Percentiles rank a stretch among this genome's conserved stretches.
Evolutionary conservation across 1,140 invertebrate genomes (phyloP).

Genomic region (Drosophila rhopaloa): DNA sequence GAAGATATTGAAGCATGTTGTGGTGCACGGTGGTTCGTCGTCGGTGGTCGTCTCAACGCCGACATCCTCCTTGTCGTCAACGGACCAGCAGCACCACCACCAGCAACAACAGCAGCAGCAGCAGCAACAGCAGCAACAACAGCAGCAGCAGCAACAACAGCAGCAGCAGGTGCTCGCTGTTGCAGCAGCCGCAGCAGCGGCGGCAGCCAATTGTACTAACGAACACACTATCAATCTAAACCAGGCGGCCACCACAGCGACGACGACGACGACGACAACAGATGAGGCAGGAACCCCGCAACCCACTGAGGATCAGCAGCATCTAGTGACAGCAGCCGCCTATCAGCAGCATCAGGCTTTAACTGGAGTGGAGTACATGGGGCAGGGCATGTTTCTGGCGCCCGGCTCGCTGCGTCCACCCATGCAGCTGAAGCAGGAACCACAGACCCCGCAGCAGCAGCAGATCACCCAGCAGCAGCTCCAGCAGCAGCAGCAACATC

Average conservation of each 20-base stretch:
- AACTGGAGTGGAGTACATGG: slow-evolving; percentile 72
- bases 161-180: slow-evolving; percentile 65
- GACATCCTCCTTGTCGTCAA: slow-evolving; percentile 61
- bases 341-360: slow-evolving; percentile 69
- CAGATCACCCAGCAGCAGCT: slow-evolving; percentile 60
- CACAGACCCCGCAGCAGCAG: slow-evolving; percentile 51
- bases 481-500: slow-evolving; percentile 50
- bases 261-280: slow-evolving; percentile 15
- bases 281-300: slow-evolving; percentile 34
- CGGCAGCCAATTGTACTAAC: slow-evolving; percentile 73
- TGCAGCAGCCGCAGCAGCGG: slow-evolving; percentile 59
- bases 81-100: slow-evolving; percentile 65
- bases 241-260: slow-evolving; percentile 55
- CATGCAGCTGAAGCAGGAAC: slow-evolving; percentile 76
- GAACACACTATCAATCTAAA: slow-evolving; percentile 83
- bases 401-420: slow-evolving; percentile 60
- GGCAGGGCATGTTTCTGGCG: slow-evolving; percentile 80
- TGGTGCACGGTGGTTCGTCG: slow-evolving; percentile 50
- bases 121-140: slow-evolving; percentile 50
- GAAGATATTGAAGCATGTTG: slow-evolving; percentile 77
- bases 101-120: slow-evolving; percentile 52
- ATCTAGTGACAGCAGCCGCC: slow-evolving; percentile 59
- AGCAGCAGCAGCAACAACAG: slow-evolving; percentile 57
- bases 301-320: slow-evolving; percentile 31
- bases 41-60: slow-evolving; percentile 39